These are phyloP conservation scores for Vombatus ursinus DNA, from an alignment of 2,113 vertebrate genomes.

Conservation along the genomic window DNA sequence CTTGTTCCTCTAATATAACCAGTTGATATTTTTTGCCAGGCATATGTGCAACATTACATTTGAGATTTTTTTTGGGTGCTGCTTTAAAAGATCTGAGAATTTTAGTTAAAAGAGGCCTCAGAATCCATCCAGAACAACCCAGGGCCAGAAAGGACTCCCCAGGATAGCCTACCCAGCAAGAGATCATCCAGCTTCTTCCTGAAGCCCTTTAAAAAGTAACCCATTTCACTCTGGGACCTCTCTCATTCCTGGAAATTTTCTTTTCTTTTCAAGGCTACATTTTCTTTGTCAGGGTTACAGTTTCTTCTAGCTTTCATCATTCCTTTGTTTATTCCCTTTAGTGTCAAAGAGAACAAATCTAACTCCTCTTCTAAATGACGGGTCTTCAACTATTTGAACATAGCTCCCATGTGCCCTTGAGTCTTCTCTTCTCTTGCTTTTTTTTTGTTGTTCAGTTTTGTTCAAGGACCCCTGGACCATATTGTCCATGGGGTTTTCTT, in stretches of 20 bases:
- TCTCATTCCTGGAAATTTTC: neutral
- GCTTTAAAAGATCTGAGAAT: neutral
- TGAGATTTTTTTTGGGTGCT: neutral
- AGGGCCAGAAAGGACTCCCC: neutral
- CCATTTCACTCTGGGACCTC: neutral
- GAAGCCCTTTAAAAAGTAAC: neutral
- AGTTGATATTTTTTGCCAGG: neutral
- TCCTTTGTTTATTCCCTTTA: neutral
- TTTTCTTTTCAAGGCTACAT: neutral
- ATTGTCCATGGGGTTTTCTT: neutral
- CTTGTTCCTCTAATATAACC: neutral
- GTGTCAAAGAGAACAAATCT: neutral
- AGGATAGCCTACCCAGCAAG: too few relatives aligned
- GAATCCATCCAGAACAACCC: neutral
- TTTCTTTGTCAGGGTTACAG: neutral
- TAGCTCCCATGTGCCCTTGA: neutral
- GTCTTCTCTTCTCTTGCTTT: neutral
- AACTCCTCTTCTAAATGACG: neutral
- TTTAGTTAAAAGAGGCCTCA: neutral
- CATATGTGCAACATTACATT: neutral
- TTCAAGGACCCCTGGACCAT: neutral
- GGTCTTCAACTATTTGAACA: neutral
- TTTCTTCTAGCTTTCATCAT: neutral
- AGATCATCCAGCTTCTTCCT: neutral
- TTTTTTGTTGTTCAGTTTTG: neutral